phyloP scores from a whole-genome alignment of 2,797 vertebrate genomes.

The Eptatretus atami region DNA sequence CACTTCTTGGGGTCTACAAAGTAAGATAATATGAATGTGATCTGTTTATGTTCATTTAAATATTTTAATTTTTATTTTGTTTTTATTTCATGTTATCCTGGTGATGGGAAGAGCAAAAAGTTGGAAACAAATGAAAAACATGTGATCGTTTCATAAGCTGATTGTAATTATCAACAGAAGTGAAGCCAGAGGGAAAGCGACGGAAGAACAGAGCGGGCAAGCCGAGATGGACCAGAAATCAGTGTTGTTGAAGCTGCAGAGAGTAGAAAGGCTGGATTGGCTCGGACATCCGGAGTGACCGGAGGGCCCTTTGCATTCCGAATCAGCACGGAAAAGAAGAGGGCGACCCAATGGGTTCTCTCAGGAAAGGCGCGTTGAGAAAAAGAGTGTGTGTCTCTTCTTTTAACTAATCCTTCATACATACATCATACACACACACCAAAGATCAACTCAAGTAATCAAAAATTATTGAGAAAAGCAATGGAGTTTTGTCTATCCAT shows the following conservation, averaged over 20 bases:
- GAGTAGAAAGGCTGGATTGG: not conserved
- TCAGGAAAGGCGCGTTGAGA: not conserved
- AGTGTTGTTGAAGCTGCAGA: conserved; percentile 3
- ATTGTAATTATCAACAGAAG: not conserved
- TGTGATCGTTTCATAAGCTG: too few species aligned
- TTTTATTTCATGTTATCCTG: too few species aligned
- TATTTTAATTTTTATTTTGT: too few species aligned
- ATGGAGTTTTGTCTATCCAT: too few species aligned
- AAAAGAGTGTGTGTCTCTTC: not conserved
- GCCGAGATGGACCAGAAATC: conserved; percentile 3
- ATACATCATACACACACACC: not conserved
- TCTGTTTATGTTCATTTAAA: too few species aligned
- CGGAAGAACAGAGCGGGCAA: not conserved
- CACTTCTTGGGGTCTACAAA: too few species aligned
- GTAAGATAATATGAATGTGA: too few species aligned
- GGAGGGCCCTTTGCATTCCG: not conserved
- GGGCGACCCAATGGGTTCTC: not conserved
- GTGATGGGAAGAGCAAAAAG: too few species aligned
- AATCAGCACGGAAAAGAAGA: not conserved
- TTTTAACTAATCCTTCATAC: too few species aligned
- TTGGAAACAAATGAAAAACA: too few species aligned
- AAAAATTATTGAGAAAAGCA: too few species aligned
- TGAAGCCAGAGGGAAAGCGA: not conserved
- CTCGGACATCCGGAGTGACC: not conserved
- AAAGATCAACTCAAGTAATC: too few species aligned